Evolutionary conservation across 2,113 vertebrate species (phyloP).

Genomic region (Sarotherodon lohbergeri): DNA sequence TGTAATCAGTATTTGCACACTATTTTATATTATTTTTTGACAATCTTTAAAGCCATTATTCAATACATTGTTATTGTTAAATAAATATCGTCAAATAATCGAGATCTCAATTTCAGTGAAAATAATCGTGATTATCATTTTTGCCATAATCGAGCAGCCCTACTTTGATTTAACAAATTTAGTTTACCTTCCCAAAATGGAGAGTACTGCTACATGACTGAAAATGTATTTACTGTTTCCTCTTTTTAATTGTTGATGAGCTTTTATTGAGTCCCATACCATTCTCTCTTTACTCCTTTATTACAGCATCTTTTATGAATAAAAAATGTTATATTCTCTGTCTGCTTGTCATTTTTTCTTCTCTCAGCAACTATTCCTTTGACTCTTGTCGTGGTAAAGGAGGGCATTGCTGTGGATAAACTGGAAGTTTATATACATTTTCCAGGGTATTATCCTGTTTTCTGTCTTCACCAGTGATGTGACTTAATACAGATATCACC

Average conservation of each 20-base stretch:
- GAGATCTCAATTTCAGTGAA: no score
- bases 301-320: neutral
- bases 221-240: neutral
- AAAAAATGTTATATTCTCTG: neutral
- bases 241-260: neutral
- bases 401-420: neutral
- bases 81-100: no score
- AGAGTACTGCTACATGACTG: neutral
- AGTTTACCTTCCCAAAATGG: neutral
- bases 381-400: no score
- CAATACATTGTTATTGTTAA: no score
- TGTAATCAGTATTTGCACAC: no score
- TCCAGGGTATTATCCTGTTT: neutral
- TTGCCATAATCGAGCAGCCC: no score
- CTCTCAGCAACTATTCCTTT: no score
- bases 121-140: no score
- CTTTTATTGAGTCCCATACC: neutral
- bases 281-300: neutral
- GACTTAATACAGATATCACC: neutral
- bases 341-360: neutral
- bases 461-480: neutral
- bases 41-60: no score
- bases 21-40: no score
- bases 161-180: neutral
- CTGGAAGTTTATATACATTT: neutral